Evolutionary conservation across 2,113 vertebrate species (phyloP).

Genomic region (Sinosuthora webbiana): DNA sequence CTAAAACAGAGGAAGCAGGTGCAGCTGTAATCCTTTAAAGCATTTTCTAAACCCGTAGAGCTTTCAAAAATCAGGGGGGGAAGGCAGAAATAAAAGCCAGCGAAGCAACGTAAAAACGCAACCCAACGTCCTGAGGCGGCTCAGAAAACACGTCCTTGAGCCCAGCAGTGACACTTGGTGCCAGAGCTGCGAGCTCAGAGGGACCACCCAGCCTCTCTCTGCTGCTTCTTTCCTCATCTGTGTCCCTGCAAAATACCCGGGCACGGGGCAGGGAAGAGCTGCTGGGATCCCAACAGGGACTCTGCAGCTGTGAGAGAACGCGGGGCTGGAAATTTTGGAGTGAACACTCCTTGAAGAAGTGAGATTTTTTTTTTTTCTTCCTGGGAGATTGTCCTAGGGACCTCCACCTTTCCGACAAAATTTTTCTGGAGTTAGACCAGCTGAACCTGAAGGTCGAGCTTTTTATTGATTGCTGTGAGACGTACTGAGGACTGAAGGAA

Average conservation of each 20-base stretch:
- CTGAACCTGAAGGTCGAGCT: slow-evolving; percentile 54
- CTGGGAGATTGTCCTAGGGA: slow-evolving; percentile 1
- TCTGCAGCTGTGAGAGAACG: slow-evolving; percentile 39
- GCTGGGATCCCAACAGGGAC: slow-evolving; percentile 27
- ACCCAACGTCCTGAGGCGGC: accelerated
- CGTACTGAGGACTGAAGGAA: slow-evolving; percentile 46
- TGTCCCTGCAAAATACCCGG: not conserved
- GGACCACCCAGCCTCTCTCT: not conserved
- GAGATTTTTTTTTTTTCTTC: not conserved
- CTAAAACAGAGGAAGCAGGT: not conserved
- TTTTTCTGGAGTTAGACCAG: slow-evolving; percentile 50
- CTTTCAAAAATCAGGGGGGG: accelerated
- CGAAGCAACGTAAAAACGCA: accelerated
- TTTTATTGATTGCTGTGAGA: slow-evolving; percentile 58
- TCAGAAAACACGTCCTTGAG: accelerated
- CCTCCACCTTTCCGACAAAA: slow-evolving; percentile 10
- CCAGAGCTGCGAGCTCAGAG: not conserved
- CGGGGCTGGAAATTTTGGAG: slow-evolving; percentile 24
- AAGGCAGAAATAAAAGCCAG: not conserved
- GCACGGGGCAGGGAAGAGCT: not conserved
- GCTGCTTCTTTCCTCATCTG: not conserved
- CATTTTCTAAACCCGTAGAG: not conserved
- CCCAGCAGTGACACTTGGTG: not conserved
- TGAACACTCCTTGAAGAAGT: slow-evolving; percentile 21
- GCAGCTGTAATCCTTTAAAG: not conserved